phyloP scores from a whole-genome alignment of 2,888 invertebrate genomes.

The Platerodrilus igneus region DNA sequence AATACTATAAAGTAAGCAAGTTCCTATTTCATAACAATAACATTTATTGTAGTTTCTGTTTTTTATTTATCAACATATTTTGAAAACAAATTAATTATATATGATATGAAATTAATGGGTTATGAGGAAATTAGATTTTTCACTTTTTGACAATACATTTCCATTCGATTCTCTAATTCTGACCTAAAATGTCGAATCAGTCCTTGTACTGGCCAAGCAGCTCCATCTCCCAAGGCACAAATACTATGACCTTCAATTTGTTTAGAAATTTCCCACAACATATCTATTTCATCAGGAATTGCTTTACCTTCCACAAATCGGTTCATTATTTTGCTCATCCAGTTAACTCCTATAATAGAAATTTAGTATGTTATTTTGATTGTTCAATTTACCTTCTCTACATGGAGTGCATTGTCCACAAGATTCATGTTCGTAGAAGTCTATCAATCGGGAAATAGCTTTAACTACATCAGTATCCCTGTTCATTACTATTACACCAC shows the following conservation, averaged over 20 bases:
- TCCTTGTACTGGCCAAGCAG: conserved; percentile 99
- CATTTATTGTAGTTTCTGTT: no score
- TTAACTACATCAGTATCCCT: conserved; percentile 94
- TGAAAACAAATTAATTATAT: no score
- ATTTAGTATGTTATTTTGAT: no score
- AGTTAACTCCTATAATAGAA: conserved; percentile 42
- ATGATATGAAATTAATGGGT: no score
- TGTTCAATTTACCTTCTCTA: conserved; percentile 92
- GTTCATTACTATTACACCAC: conserved; percentile 99
- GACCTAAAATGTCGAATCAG: conserved; percentile 96
- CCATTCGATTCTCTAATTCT: conserved; percentile 85
- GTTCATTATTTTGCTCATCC: conserved; percentile 52
- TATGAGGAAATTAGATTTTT: no score
- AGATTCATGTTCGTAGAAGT: conserved; percentile 99
- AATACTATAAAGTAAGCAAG: no score
- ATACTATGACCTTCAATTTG: conserved; percentile 99
- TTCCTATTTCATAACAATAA: no score
- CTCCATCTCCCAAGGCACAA: conserved; percentile 97
- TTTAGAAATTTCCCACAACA: conserved; percentile 98
- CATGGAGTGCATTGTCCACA: conserved; percentile 99
- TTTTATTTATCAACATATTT: no score
- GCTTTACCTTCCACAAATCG: conserved; percentile 88
- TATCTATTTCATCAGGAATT: conserved; percentile 91
- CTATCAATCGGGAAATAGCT: conserved; percentile 91
- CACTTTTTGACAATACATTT: no score